Conservation (phyloP, 2,113 vertebrate species). For the Cyprinus carpio region DNA sequence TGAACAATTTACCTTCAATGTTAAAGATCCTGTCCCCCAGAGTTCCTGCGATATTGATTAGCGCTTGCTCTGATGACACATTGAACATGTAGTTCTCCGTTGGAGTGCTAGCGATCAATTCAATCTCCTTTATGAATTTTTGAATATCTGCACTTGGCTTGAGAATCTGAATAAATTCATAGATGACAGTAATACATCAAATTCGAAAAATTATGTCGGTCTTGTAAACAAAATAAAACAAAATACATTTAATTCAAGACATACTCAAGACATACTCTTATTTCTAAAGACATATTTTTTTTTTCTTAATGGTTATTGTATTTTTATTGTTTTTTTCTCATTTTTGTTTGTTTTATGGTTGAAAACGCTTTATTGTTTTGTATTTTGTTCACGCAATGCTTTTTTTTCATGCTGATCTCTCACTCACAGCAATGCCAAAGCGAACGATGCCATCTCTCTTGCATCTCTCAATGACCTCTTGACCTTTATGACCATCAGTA, state of each 20-base stretch:
- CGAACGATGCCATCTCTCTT: constrained; percentile 79
- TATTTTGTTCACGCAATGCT: not conserved
- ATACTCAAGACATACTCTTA: too few species aligned
- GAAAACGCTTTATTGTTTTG: not conserved
- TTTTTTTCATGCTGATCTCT: not conserved
- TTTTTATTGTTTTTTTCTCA: not conserved
- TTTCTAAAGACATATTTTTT: too few species aligned
- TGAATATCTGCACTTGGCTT: constrained; percentile 84
- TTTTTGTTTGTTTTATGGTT: not conserved
- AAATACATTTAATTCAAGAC: too few species aligned
- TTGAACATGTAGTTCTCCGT: constrained; percentile 91
- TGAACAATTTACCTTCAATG: constrained; percentile 84
- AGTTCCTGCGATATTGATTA: constrained; percentile 87
- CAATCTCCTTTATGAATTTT: constrained; percentile 91
- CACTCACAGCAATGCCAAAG: constrained; percentile 88
- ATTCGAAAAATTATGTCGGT: too few species aligned
- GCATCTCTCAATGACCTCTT: constrained; percentile 75
- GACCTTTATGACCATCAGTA: constrained; percentile 73
- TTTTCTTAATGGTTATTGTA: too few species aligned
- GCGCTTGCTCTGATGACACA: constrained; percentile 86
- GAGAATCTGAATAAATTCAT: constrained; percentile 78
- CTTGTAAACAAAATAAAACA: not conserved
- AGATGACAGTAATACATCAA: not conserved
- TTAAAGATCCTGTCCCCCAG: constrained; percentile 94
- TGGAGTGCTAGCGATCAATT: constrained; percentile 90